phyloP scores from a whole-genome alignment of 2,888 invertebrate species.

The Drosophila limbata region DNA sequence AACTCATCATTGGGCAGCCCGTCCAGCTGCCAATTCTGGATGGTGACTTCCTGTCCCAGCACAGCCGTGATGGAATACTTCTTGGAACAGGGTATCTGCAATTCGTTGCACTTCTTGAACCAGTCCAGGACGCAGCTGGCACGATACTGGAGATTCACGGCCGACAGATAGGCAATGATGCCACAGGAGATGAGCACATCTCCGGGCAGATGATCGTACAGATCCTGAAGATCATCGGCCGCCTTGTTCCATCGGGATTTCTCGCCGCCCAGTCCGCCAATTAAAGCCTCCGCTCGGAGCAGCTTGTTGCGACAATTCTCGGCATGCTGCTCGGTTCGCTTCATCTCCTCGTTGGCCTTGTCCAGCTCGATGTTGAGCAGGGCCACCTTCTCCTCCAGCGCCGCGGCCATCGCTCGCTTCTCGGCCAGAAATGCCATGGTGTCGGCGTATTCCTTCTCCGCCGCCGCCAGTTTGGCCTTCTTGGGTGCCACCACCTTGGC shows the following conservation, averaged over 20 bases:
- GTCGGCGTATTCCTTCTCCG: conserved; percentile 92
- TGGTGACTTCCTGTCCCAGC: conserved; percentile 93
- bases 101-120: conserved; percentile 89
- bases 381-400: conserved; percentile 91
- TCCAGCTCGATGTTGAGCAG: conserved; percentile 90
- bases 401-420: conserved; percentile 91
- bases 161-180: conserved; percentile 95
- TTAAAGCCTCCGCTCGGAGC: conserved; percentile 93
- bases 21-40: conserved; percentile 91
- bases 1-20: conserved; percentile 94
- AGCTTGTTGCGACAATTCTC: conserved; percentile 94
- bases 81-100: conserved; percentile 92
- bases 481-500: conserved; percentile 94
- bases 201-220: conserved; percentile 94
- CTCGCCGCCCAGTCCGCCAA: conserved; percentile 95
- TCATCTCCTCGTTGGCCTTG: conserved; percentile 91
- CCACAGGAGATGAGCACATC: conserved; percentile 95
- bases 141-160: conserved; percentile 91
- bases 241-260: conserved; percentile 93
- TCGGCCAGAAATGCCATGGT: conserved; percentile 94
- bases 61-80: conserved; percentile 90
- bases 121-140: conserved; percentile 88
- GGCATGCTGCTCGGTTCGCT: conserved; percentile 91
- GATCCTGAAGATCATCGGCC: conserved; percentile 90
- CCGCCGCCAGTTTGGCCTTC: conserved; percentile 91